Evolutionary conservation across 2,888 invertebrate genomes (phyloP).

Genomic region (Oligia fasciuncula): DNA sequence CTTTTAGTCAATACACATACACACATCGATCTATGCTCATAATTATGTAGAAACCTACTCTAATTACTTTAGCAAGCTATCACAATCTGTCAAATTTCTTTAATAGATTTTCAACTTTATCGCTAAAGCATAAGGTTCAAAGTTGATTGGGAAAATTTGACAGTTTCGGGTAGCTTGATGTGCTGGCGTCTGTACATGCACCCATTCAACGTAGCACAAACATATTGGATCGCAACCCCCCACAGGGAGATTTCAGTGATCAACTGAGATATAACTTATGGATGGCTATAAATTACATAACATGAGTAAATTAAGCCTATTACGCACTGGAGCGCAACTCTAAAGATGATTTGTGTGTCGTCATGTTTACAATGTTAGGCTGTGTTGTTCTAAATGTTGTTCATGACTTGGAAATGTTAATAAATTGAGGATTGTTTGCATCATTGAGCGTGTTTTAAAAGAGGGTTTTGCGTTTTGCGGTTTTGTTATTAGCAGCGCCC

Average conservation of each 20-base stretch:
- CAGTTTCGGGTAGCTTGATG: no score
- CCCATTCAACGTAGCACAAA: conserved; percentile 1
- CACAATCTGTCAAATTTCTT: no score
- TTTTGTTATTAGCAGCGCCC: not conserved
- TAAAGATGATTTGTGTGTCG: conserved; percentile 63
- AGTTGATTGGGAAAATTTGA: no score
- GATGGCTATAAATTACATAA: conserved; percentile 70
- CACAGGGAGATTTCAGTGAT: conserved; percentile 49
- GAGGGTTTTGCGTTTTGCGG: not conserved
- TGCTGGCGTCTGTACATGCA: not conserved
- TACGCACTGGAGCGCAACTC: conserved; percentile 60
- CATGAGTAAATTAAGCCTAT: conserved; percentile 73
- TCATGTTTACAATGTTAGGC: conserved; percentile 38
- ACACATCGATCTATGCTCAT: no score
- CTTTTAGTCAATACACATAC: no score
- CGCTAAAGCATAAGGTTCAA: no score
- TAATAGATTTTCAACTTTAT: no score
- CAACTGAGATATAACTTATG: conserved; percentile 65
- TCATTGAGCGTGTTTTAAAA: not conserved
- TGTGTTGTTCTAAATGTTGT: conserved; percentile 30
- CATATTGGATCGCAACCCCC: not conserved
- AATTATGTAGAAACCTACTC: not conserved
- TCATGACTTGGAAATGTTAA: conserved; percentile 4
- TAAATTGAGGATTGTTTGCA: not conserved
- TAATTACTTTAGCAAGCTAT: not conserved